Conservation (phyloP, 2,113 vertebrate genomes). For the Grammomys surdaster region DNA sequence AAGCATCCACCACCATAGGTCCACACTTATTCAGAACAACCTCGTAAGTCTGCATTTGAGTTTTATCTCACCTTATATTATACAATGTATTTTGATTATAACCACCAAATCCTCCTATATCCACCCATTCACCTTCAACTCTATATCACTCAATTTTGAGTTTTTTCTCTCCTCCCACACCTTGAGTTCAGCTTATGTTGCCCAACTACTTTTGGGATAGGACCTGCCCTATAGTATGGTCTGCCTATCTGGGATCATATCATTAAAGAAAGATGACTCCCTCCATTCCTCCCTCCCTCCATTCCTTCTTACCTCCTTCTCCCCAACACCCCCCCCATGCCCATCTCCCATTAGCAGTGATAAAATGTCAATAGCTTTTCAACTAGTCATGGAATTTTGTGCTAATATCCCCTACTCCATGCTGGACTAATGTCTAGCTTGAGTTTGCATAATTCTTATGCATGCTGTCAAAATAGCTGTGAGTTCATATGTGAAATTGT, state of each 20-base stretch:
- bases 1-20: conserved; percentile 96
- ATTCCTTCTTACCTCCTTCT: too few relatives aligned
- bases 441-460: neutral
- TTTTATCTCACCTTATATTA: neutral
- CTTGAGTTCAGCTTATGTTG: neutral
- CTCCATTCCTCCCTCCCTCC: neutral
- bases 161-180: neutral
- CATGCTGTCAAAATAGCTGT: neutral
- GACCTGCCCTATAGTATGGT: neutral
- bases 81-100: neutral
- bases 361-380: neutral
- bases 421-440: neutral
- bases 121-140: neutral
- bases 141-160: neutral
- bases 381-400: neutral
- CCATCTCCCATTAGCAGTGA: neutral
- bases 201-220: neutral
- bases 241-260: neutral
- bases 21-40: conserved; percentile 86
- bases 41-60: too few relatives aligned
- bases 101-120: neutral
- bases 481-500: neutral
- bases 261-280: neutral
- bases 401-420: neutral
- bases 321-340: too few relatives aligned